Evolutionary conservation across 1,140 invertebrate species (phyloP), one percentile per base, ranked within the genome.

Genomic region (Acromyrmex charruanus): DNA sequence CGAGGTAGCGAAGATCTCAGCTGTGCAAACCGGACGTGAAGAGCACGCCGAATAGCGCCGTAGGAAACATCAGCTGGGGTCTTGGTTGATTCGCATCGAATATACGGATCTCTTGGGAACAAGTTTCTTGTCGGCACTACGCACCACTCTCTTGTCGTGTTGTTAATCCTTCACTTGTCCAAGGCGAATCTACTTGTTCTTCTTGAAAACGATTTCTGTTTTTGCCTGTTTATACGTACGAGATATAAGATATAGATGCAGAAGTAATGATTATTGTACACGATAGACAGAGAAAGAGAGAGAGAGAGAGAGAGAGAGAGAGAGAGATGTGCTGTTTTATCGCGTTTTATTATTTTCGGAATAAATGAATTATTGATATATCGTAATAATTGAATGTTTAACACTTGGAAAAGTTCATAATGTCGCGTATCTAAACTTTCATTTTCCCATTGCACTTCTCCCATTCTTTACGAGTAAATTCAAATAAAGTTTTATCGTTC

Each of bases 401-500:
- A 82, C 39, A 51, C 68, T 49, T 61, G 80, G 55, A 35, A 25
- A 84, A 84, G 55, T 84, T 84, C 18, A 51, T 61, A 49, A 84
- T 12, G 63, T 21, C 55, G 39, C 21, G 39, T 35, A 51, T 84
- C 55, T 35, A 39, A 51, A 84, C 69, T 84, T 61, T 58, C 28
- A 84, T 84, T 84, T 84, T 25, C 25, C n/a, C 53, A 44, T 63
- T 39, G 25, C n/a, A 14, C 12, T 84, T 74, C 18, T 10, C 2
- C 39, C 49, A 51, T 55, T 74, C 44, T n/a, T 18, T 10, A 16
- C 18, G 55, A 74, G n/a, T 63, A 49, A 18, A 75, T 84, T 75
- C 39, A 44, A 69, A 18, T 74, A 59, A 82, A 82, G 68, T 84
- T 84, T 84, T 61, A 84, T 75, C 69, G 80, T 21, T 82, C 53